Evolutionary conservation across 2,797 vertebrate species (phyloP).

Genomic region (Leptoclinus maculatus): DNA sequence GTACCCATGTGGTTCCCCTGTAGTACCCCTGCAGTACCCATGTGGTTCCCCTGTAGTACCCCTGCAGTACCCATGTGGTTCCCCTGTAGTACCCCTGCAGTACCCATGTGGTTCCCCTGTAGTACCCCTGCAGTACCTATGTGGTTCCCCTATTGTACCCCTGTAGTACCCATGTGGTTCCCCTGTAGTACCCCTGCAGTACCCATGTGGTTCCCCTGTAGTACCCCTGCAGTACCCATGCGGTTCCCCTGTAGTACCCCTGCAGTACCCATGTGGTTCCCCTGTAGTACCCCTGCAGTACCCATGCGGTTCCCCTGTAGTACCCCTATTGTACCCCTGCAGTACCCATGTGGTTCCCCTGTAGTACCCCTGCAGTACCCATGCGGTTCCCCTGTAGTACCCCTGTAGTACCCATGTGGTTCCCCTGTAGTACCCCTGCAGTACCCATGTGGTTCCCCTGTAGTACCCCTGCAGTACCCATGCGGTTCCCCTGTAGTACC

Average conservation of each 20-base stretch:
- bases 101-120: neutral
- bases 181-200: neutral
- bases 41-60: too few species aligned
- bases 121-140: too few species aligned
- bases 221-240: neutral
- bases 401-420: neutral
- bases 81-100: neutral
- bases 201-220: neutral
- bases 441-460: neutral
- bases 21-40: too few species aligned
- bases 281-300: neutral
- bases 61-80: rapidly evolving
- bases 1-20: too few species aligned
- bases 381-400: neutral
- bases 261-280: neutral
- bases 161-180: too few species aligned
- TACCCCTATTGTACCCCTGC: neutral
- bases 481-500: neutral
- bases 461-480: neutral
- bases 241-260: neutral
- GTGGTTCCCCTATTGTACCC: neutral
- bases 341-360: neutral
- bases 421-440: too few species aligned
- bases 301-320: neutral
- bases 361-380: neutral